Conservation (phyloP, 2,113 vertebrate species). For the Aphyosemion australe region DNA sequence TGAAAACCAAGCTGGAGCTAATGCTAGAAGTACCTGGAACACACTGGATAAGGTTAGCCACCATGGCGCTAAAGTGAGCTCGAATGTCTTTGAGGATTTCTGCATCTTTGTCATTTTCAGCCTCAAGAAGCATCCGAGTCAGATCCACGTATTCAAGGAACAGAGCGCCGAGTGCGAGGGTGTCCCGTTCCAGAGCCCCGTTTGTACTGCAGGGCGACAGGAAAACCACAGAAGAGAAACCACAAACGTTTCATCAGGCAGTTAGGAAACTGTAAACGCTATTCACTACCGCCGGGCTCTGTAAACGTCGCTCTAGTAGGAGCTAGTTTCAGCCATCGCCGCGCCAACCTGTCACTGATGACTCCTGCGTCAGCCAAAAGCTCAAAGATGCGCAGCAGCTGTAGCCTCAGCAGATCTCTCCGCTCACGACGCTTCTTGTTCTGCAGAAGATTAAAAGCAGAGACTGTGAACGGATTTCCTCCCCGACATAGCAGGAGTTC, state of each 20-base stretch:
- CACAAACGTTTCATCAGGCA: background rate
- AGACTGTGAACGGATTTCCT: background rate
- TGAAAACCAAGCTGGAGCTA: no score
- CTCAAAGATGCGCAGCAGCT: constrained; percentile 94
- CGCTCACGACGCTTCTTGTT: constrained; percentile 97
- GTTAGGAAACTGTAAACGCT: background rate
- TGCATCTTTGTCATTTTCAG: constrained; percentile 92
- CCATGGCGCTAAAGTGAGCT: constrained; percentile 97
- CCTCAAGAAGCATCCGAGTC: constrained; percentile 94
- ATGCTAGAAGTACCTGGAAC: constrained; percentile 84
- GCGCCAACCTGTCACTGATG: constrained; percentile 92
- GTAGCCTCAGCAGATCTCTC: constrained; percentile 90
- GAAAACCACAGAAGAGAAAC: background rate
- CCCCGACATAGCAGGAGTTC: no score
- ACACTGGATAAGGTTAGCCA: constrained; percentile 96
- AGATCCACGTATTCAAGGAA: constrained; percentile 97
- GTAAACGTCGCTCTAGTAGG: constrained; percentile 43
- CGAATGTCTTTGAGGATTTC: constrained; percentile 97
- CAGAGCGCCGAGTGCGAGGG: constrained; percentile 90
- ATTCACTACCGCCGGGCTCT: background rate
- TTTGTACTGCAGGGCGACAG: constrained; percentile 82
- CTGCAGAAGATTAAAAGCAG: constrained; percentile 66
- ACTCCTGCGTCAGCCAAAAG: constrained; percentile 95
- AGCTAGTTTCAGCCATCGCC: constrained; percentile 1
- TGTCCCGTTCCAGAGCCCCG: constrained; percentile 94